Base-by-base conservation (phyloP, 1,140 invertebrate genomes). In the Drosophila watanabei region DNA sequence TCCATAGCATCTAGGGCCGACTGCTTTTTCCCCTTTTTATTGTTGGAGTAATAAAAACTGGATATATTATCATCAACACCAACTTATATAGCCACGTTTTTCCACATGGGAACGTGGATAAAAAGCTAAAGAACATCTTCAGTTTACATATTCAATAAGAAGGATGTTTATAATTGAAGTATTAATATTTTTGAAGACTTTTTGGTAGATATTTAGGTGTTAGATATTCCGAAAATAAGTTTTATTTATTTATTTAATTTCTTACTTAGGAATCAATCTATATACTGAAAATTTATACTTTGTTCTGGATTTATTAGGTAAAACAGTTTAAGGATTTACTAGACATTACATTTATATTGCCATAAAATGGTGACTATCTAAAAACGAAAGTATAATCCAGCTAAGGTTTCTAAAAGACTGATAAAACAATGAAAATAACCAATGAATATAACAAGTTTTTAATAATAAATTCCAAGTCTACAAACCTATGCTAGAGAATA, bases 21-120 rank as follows among this genome's bases (percentile, higher is more conserved):
- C 59, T 41, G 35, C 13, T 71, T 71, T 52, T 56, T 46, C 2
- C 63, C 39, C 16, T 18, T 41, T 9, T 39, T 56, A 71, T 56
- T 46, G 66, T 71, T 18, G 41, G 33, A 30, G 30, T 30, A 56
- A 46, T 46, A 52, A 71, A 56, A 71, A 68, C 24, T 7, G 30
- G 20, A 18, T 35, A 48, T 66, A 61, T 35, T 66, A 65, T 65
- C 30, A 66, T 65, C 61, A 51, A 62, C 60, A 62, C 46, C 60
- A 35, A 0, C 20, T 35, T 35, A 35, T 56, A 62, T 37, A 16
- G 33, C 39, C 14, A 7, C 33, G 32, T 35, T 52, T 61, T 51
- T 61, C 7, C 18, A 39, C 20, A 41, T 20, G 33, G 14, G 33
- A 57, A 54, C 18, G 8, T 54, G 52, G 13, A 20, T 20, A 54